Percentiles rank a stretch among this genome's conserved stretches.
Evolutionary conservation across 1,140 invertebrate species (phyloP).

Genomic region (Drosophila hydei): DNA sequence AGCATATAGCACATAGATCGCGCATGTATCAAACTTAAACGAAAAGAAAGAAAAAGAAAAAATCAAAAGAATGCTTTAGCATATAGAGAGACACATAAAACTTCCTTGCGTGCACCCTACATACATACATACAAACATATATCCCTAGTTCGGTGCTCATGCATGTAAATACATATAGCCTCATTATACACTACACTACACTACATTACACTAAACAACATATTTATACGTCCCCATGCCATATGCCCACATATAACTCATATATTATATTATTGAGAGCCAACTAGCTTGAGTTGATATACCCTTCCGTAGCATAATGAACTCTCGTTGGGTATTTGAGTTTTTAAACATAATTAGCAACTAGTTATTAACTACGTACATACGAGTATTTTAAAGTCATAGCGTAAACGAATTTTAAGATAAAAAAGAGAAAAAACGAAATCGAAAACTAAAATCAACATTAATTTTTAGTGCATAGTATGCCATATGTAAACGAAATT

Average conservation of each 20-base stretch:
- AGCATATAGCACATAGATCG: slow-evolving; percentile 75
- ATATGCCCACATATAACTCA: slow-evolving; percentile 47
- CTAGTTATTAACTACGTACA: slow-evolving; percentile 63
- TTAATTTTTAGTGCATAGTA: slow-evolving; percentile 70
- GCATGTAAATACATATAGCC: slow-evolving; percentile 68
- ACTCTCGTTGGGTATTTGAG: slow-evolving; percentile 65
- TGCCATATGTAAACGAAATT: slow-evolving; percentile 71
- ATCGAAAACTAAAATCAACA: slow-evolving; percentile 39
- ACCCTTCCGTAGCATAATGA: slow-evolving; percentile 64
- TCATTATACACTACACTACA: slow-evolving; percentile 28
- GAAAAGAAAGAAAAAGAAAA: slow-evolving; percentile 15
- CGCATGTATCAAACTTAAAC: slow-evolving; percentile 69
- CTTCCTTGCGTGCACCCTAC: slow-evolving; percentile 59
- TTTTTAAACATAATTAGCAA: slow-evolving; percentile 62
- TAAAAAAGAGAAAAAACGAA: slow-evolving; percentile 1
- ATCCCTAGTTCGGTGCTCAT: slow-evolving; percentile 32
- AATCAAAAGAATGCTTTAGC: slow-evolving; percentile 80
- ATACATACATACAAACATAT: slow-evolving; percentile 2
- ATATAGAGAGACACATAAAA: slow-evolving; percentile 48
- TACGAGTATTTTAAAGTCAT: slow-evolving; percentile 79
- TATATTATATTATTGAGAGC: slow-evolving; percentile 46
- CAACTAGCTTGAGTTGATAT: slow-evolving; percentile 72
- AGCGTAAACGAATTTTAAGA: slow-evolving; percentile 78
- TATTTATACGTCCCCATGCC: slow-evolving; percentile 45
- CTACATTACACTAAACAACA: slow-evolving; percentile 23